phyloP scores from a whole-genome alignment of 2,797 vertebrate species.

The Chrosomus eos region DNA sequence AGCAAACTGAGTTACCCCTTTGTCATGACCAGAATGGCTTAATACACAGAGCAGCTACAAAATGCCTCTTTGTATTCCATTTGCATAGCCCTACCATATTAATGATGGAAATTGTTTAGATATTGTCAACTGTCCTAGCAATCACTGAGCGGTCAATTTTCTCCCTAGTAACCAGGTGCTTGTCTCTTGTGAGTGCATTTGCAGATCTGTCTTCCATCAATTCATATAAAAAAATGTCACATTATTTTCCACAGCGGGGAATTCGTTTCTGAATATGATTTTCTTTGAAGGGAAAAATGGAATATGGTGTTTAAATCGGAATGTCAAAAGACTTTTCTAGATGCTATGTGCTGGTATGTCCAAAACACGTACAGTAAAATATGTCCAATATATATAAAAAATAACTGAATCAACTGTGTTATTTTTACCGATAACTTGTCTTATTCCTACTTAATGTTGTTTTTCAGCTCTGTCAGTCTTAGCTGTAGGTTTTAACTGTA shows the following conservation, averaged over 20 bases:
- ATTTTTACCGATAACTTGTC: background rate
- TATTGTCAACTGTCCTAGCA: slow-evolving; percentile 38
- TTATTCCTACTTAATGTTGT: background rate
- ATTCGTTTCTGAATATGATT: slow-evolving; percentile 21
- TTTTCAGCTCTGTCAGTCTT: background rate
- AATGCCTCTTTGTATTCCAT: slow-evolving; percentile 23
- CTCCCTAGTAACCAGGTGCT: slow-evolving; percentile 15
- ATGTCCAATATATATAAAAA: background rate
- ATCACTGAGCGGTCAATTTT: slow-evolving; percentile 22
- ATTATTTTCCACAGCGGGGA: slow-evolving; percentile 13
- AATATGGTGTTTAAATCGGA: slow-evolving; percentile 2
- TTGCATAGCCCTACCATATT: slow-evolving; percentile 6
- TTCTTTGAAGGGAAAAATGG: slow-evolving; percentile 13
- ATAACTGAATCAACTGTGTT: background rate
- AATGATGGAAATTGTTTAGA: slow-evolving; percentile 30
- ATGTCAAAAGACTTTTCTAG: slow-evolving; percentile 8
- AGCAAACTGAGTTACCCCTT: background rate
- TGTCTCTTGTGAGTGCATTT: slow-evolving; percentile 22
- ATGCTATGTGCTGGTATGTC: background rate
- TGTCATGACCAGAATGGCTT: slow-evolving; percentile 19
- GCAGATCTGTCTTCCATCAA: slow-evolving; percentile 27
- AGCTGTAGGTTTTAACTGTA: background rate
- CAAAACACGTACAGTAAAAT: background rate
- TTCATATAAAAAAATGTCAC: slow-evolving; percentile 46
- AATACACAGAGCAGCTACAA: background rate